A percentile compares a stretch with the other conserved stretches of the same genome.
These are phyloP conservation scores for Automeris io DNA, from an alignment of 2,888 invertebrate genomes.

Conservation along the genomic window DNA sequence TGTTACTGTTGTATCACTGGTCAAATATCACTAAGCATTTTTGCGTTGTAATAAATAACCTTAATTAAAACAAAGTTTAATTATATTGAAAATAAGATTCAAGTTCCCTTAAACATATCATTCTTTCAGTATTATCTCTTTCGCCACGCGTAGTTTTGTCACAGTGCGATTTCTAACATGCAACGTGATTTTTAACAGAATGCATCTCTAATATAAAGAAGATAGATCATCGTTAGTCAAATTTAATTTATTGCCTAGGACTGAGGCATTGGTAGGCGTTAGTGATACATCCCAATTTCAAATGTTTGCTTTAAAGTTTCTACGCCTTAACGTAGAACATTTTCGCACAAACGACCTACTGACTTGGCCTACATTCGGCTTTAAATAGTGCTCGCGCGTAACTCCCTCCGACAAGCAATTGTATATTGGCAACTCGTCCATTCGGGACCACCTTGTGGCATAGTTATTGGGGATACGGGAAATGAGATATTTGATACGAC, in stretches of 20 bases:
- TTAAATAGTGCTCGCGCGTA: constrained; percentile 48
- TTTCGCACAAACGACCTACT: constrained; percentile 39
- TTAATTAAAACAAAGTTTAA: too few species aligned
- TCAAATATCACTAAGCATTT: too few species aligned
- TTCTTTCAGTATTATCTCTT: too few species aligned
- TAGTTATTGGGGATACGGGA: background rate
- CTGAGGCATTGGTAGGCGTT: background rate
- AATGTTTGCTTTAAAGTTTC: background rate
- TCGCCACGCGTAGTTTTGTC: too few species aligned
- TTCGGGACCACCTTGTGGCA: background rate
- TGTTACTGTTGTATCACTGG: too few species aligned
- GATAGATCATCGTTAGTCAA: background rate
- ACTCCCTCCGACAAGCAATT: constrained; percentile 5
- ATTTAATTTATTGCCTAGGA: background rate
- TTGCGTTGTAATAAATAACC: too few species aligned
- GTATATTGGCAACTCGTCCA: constrained; percentile 4
- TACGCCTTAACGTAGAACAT: constrained; percentile 9
- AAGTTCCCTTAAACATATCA: too few species aligned
- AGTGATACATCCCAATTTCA: background rate
- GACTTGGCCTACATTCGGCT: constrained; percentile 50
- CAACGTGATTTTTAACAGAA: background rate
- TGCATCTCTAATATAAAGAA: background rate
- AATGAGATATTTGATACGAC: background rate
- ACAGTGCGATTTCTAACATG: background rate
- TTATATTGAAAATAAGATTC: too few species aligned